These are phyloP conservation scores for Phyllopteryx taeniolatus DNA, from an alignment of 2,113 vertebrate species.

Conservation along the genomic window DNA sequence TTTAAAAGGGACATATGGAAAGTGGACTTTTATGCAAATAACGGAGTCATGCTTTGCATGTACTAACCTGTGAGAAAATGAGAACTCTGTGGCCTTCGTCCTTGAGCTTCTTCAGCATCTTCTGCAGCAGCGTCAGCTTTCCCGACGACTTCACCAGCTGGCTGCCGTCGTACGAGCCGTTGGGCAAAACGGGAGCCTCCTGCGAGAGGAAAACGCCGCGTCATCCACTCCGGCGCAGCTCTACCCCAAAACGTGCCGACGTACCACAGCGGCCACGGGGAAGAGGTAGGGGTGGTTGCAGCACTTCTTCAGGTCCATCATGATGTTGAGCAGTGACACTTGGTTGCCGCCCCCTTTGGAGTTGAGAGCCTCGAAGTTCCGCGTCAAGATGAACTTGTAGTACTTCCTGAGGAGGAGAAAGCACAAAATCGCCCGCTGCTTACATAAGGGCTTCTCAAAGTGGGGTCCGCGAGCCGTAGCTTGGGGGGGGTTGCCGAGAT, in stretches of 20 bases:
- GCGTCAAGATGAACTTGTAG: conserved; percentile 97
- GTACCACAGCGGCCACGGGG: conserved; percentile 89
- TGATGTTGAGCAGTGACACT: conserved; percentile 96
- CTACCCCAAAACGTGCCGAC: background rate
- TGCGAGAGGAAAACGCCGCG: conserved; percentile 43
- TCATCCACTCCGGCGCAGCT: background rate
- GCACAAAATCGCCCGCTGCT: background rate
- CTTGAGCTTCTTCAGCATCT: conserved; percentile 94
- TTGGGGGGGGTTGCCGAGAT: no score
- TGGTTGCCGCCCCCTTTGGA: conserved; percentile 98
- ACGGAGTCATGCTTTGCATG: background rate
- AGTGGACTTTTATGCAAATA: no score
- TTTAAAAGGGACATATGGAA: no score
- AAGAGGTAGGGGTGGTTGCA: conserved; percentile 98
- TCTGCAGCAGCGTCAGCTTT: conserved; percentile 94
- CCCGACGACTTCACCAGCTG: conserved; percentile 94
- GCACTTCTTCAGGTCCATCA: conserved; percentile 99
- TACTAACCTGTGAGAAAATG: conserved; percentile 92
- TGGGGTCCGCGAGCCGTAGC: background rate
- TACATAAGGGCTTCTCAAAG: background rate
- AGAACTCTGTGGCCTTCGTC: conserved; percentile 93
- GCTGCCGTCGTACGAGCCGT: conserved; percentile 95
- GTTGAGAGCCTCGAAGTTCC: conserved; percentile 96
- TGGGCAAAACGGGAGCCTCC: conserved; percentile 93
- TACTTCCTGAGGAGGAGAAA: conserved; percentile 82